Conservation (phyloP, 2,797 vertebrate species). For the Dryobates pubescens region DNA sequence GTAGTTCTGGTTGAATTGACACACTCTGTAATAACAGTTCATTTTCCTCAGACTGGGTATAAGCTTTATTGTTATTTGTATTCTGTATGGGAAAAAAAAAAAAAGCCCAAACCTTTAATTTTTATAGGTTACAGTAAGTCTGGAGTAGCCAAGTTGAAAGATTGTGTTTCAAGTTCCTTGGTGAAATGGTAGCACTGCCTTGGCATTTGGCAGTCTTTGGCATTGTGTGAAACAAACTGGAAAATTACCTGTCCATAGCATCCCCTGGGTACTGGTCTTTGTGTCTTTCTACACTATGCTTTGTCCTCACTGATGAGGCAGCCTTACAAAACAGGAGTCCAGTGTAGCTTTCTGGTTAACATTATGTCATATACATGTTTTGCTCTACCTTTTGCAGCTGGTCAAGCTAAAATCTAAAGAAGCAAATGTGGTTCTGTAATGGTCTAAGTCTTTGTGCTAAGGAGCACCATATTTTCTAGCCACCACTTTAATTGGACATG, state of each 20-base stretch:
- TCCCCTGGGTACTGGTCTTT: not conserved
- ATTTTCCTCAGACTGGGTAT: not conserved
- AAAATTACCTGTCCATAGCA: not conserved
- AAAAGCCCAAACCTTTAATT: not conserved
- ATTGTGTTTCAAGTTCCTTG: not conserved
- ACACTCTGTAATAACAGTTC: not conserved
- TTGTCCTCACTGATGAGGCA: not conserved
- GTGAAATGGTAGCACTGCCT: not conserved
- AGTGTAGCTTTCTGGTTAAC: not conserved
- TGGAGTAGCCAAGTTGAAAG: not conserved
- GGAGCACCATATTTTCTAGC: conserved; percentile 76
- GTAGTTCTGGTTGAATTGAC: not conserved
- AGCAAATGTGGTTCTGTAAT: not conserved
- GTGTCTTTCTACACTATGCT: not conserved
- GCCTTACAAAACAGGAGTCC: not conserved
- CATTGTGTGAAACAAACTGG: not conserved
- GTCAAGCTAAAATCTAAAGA: not conserved
- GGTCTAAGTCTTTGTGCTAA: conserved; percentile 27
- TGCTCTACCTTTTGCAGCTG: not conserved
- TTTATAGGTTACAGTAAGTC: not conserved
- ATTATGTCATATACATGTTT: not conserved
- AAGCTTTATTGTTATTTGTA: not conserved
- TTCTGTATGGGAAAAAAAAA: not conserved
- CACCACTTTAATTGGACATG: conserved; percentile 82
- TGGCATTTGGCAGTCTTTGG: not conserved